Conservation (phyloP, 2,888 invertebrate genomes). For the Rambutsinella grinnellia region DNA sequence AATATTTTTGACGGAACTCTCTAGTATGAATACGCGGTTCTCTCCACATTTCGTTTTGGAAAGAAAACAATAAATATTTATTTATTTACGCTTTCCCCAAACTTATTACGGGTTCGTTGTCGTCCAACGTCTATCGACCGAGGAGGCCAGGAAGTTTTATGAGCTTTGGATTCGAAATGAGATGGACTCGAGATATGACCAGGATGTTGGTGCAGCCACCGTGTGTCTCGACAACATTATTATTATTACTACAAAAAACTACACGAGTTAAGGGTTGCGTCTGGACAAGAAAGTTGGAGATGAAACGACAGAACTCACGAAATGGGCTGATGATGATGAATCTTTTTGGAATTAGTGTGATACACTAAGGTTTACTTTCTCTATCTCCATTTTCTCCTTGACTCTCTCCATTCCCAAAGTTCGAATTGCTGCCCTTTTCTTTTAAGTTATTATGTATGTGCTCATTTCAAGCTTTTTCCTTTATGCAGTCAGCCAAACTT, state of each 20-base stretch:
- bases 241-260: slow-evolving; percentile 19
- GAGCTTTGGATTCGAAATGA: neutral
- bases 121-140: neutral
- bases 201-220: slow-evolving; percentile 17
- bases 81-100: neutral
- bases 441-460: neutral
- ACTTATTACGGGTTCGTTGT: neutral
- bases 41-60: too few species aligned
- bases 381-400: neutral
- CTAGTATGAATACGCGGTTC: too few species aligned
- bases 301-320: neutral
- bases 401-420: neutral
- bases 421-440: neutral
- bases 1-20: neutral
- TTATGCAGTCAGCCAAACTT: neutral
- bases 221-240: slow-evolving; percentile 14
- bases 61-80: neutral
- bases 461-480: slow-evolving; percentile 4
- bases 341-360: slow-evolving; percentile 12
- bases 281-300: slow-evolving; percentile 6
- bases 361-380: too few species aligned
- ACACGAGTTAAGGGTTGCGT: neutral
- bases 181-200: slow-evolving; percentile 12
- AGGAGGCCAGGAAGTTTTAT: neutral
- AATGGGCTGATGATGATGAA: slow-evolving; percentile 16